Evolutionary conservation across 1,140 invertebrate genomes (phyloP).

Genomic region (Listronotus oregonensis): DNA sequence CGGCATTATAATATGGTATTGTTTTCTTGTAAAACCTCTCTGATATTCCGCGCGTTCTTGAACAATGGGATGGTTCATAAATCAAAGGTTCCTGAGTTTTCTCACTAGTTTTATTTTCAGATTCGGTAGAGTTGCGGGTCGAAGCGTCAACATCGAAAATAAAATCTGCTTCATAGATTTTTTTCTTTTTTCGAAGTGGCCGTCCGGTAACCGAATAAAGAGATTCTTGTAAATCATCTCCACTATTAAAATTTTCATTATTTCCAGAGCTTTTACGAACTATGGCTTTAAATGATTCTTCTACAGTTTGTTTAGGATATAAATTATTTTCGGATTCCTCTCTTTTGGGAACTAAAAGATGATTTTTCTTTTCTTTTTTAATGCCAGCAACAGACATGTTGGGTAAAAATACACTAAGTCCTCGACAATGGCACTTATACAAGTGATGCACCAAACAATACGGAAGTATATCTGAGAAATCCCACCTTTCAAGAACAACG

Average conservation of each 20-base stretch:
- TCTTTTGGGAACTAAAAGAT: background rate
- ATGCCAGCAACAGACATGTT: background rate
- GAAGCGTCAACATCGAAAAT: slow-evolving; percentile 2
- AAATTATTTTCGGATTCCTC: background rate
- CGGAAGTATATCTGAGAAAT: slow-evolving; percentile 46
- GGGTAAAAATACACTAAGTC: background rate
- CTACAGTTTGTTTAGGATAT: background rate
- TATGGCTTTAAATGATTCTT: slow-evolving; percentile 2
- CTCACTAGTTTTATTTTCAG: background rate
- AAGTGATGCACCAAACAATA: slow-evolving; percentile 52
- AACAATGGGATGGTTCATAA: slow-evolving; percentile 8
- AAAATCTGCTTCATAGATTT: slow-evolving; percentile 7
- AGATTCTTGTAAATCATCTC: background rate
- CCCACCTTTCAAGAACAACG: slow-evolving; percentile 40
- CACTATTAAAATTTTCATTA: background rate
- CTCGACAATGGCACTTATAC: slow-evolving; percentile 52
- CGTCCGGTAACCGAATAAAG: slow-evolving; percentile 6
- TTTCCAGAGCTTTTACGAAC: background rate
- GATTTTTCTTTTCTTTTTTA: background rate
- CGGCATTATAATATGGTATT: background rate
- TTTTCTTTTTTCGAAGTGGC: slow-evolving; percentile 9
- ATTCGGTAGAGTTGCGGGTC: background rate
- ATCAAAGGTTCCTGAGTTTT: background rate
- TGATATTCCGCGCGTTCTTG: slow-evolving; percentile 21
- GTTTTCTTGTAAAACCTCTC: background rate